Evolutionary conservation across 2,888 invertebrate genomes (phyloP), one percentile per base, ranked within the genome.

Genomic region (Drosophila antonietae): DNA sequence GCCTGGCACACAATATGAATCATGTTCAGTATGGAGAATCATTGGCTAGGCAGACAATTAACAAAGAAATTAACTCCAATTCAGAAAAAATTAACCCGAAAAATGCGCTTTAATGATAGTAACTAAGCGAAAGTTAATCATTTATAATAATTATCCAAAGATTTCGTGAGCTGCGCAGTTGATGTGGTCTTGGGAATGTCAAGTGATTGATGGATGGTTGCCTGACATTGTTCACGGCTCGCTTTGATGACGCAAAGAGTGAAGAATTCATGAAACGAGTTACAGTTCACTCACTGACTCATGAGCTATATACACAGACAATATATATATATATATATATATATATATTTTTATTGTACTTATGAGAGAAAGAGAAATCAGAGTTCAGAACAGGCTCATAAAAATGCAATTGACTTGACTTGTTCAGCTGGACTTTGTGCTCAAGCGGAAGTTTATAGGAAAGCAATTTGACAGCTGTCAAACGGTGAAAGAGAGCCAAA

Each of bases 121-220:
- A 51, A 53, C 47, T 60, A 56, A 68, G 51, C 64, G 59, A 46
- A 47, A 71, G 47, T 55, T 64, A 68, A 73, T 58, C 81, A 86
- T 88, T 88, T 74, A 83, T 86, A 66, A 83, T 83, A 84, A 86
- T 84, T 81, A 83, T 39, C 7, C 53, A 59, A 39, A 53, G 68
- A 37, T 65, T 70, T 73, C 47, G 57, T 57, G 49, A 18, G 53
- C 14, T 39, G 35, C 9, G 14, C 18, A 33, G 55, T 23, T 41
- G 55, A 8, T 31, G 14, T 41, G 52, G 51, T 18, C 43, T 41
- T 20, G 66, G 28, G 56, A 58, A 67, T 65, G 62, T 65, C 35
- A 62, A 65, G 62, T 83, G 83, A 83, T 86, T 88, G 83, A 83
- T 83, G 83, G 66, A 67, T 79, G 47, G 23, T 37, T 46, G 41